phyloP scores from a whole-genome alignment of 2,888 invertebrate genomes.

The Carcina quercana region DNA sequence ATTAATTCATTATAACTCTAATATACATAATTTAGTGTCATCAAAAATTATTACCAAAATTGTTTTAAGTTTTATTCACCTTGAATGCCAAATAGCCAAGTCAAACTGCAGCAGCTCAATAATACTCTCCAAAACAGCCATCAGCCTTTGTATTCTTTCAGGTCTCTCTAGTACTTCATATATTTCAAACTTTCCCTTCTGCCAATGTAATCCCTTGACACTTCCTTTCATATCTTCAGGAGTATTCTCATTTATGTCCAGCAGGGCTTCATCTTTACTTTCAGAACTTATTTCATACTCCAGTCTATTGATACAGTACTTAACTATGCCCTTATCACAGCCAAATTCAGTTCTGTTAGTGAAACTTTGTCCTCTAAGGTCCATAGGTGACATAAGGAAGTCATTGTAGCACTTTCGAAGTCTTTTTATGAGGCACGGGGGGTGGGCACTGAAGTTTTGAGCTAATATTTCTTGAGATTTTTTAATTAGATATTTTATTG shows the following conservation, averaged over 20 bases:
- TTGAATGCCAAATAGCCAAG: slow-evolving; percentile 70
- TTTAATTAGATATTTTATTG: slow-evolving; percentile 36
- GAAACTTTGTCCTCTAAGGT: slow-evolving; percentile 41
- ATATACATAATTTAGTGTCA: too few species aligned
- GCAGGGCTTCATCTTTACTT: slow-evolving; percentile 43
- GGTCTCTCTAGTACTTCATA: slow-evolving; percentile 46
- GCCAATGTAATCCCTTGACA: slow-evolving; percentile 52
- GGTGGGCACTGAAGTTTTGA: slow-evolving; percentile 49
- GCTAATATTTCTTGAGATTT: slow-evolving; percentile 50
- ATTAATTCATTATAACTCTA: too few species aligned
- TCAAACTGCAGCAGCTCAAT: slow-evolving; percentile 72
- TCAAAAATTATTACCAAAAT: too few species aligned
- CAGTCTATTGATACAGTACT: slow-evolving; percentile 55
- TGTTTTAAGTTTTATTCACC: slow-evolving; percentile 47
- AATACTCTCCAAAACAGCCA: slow-evolving; percentile 61
- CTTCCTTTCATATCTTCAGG: slow-evolving; percentile 48
- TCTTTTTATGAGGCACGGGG: slow-evolving; percentile 42
- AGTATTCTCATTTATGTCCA: slow-evolving; percentile 42
- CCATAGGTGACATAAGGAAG: slow-evolving; percentile 50
- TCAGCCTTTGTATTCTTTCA: slow-evolving; percentile 65
- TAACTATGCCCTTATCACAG: slow-evolving; percentile 45
- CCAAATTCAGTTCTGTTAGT: slow-evolving; percentile 45
- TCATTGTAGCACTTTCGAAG: slow-evolving; percentile 45
- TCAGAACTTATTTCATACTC: slow-evolving; percentile 47
- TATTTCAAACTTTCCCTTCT: slow-evolving; percentile 56